A percentile compares a stretch with the other conserved stretches of the same genome.
Conservation (phyloP, 2,888 invertebrate species). For the Aleiodes testaceus region DNA sequence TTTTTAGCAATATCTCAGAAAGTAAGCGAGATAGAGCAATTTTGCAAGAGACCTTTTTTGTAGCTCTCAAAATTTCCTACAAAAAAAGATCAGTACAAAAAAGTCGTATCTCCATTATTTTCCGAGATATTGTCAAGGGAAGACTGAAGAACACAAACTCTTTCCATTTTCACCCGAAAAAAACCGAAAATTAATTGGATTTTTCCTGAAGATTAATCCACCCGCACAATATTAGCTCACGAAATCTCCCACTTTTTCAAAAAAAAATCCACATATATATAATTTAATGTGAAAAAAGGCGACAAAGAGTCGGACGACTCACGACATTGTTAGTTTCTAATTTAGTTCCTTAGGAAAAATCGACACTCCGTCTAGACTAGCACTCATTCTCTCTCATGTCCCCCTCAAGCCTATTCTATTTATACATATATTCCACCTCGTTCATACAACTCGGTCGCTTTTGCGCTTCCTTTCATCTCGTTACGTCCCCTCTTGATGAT, state of each 20-base stretch:
- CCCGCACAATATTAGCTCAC: not conserved
- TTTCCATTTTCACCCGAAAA: too few species aligned
- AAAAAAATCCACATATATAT: slow-evolving; percentile 26
- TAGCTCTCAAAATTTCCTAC: too few species aligned
- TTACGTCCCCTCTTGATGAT: slow-evolving; percentile 61
- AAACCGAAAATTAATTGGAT: too few species aligned
- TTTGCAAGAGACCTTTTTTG: too few species aligned
- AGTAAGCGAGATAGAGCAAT: too few species aligned
- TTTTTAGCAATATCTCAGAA: too few species aligned
- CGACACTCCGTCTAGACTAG: slow-evolving; percentile 63
- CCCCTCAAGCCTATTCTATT: slow-evolving; percentile 55
- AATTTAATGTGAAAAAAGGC: slow-evolving; percentile 32
- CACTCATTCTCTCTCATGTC: slow-evolving; percentile 39
- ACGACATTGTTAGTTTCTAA: slow-evolving; percentile 52
- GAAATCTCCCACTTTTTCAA: not conserved
- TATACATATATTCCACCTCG: slow-evolving; percentile 71
- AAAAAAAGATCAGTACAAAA: too few species aligned
- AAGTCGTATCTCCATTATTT: too few species aligned
- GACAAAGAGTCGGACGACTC: slow-evolving; percentile 47
- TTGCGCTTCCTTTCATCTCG: slow-evolving; percentile 69
- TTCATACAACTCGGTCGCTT: slow-evolving; percentile 59
- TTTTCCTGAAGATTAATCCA: too few species aligned
- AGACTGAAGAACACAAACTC: too few species aligned
- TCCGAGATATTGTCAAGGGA: too few species aligned
- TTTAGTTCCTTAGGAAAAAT: slow-evolving; percentile 66